Percentiles rank a stretch among this genome's conserved stretches.
Conservation (phyloP, 2,888 invertebrate genomes). For the Myopa tessellatipennis region DNA sequence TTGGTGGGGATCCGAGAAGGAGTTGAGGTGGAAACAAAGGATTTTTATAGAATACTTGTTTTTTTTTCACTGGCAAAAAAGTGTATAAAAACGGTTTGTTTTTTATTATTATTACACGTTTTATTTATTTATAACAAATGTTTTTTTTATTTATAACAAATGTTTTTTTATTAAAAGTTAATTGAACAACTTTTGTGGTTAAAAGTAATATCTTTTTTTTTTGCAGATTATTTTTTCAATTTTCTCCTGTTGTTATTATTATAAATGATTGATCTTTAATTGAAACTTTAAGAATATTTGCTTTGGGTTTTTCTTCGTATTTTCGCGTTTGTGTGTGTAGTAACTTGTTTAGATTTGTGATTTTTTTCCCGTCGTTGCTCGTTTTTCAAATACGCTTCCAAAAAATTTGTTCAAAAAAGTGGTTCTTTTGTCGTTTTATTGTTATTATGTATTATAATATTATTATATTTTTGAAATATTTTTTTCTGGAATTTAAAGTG, state of each 20-base stretch:
- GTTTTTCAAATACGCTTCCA: not conserved
- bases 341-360: constrained; percentile 8
- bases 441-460: constrained; percentile 24
- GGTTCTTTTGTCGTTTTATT: constrained; percentile 30
- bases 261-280: not conserved
- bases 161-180: constrained; percentile 39
- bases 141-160: constrained; percentile 18
- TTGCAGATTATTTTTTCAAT: not conserved
- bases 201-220: not conserved
- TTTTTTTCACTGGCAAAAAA: constrained; percentile 31
- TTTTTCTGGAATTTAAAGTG: constrained; percentile 25
- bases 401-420: constrained; percentile 22
- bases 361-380: not conserved
- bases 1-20: not conserved
- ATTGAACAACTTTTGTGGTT: constrained; percentile 51
- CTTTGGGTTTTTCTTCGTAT: not conserved
- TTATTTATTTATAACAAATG: constrained; percentile 24
- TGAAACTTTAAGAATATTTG: not conserved
- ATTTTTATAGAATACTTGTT: constrained; percentile 24
- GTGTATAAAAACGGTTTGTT: constrained; percentile 5
- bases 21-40: not conserved
- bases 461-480: constrained; percentile 12
- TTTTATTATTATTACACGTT: constrained; percentile 36
- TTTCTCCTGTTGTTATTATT: not conserved
- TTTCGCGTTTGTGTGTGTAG: constrained; percentile 1